Conservation (phyloP, 1,140 invertebrate genomes). For the Calliphora vicina region DNA sequence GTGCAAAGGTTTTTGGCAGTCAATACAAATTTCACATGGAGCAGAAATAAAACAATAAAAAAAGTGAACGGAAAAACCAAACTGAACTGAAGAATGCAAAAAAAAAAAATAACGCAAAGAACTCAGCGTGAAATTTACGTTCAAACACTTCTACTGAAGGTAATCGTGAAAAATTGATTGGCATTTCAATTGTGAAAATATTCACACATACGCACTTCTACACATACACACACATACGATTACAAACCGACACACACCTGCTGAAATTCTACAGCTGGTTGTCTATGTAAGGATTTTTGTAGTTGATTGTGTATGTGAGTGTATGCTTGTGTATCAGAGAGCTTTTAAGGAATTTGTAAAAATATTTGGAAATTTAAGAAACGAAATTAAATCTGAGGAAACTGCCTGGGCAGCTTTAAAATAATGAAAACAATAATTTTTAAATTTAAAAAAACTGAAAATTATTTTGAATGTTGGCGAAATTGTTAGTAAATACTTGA, state of each 20-base stretch:
- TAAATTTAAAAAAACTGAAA: no score
- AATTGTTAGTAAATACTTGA: no score
- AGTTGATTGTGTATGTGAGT: not conserved
- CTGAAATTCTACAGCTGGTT: not conserved
- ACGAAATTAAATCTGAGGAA: no score
- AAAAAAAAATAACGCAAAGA: not conserved
- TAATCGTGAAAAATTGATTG: slow-evolving; percentile 34
- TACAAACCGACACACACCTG: not conserved
- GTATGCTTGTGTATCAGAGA: not conserved
- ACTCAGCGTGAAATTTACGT: slow-evolving; percentile 28
- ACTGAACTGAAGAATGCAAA: not conserved
- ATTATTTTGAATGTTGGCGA: no score
- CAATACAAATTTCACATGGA: not conserved
- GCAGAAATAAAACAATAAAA: not conserved
- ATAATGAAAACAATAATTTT: no score
- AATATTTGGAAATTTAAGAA: not conserved
- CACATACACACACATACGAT: not conserved
- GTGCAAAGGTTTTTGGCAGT: not conserved
- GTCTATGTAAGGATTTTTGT: not conserved
- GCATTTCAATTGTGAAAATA: slow-evolving; percentile 28
- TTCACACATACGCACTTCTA: not conserved
- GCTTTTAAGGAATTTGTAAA: not conserved
- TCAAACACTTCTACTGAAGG: slow-evolving; percentile 26
- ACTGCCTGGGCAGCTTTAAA: no score
- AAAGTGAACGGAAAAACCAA: not conserved